A percentile compares a stretch with the other conserved stretches of the same genome.
Evolutionary conservation across 2,888 invertebrate genomes (phyloP).

Genomic region (Oligia strigilis): DNA sequence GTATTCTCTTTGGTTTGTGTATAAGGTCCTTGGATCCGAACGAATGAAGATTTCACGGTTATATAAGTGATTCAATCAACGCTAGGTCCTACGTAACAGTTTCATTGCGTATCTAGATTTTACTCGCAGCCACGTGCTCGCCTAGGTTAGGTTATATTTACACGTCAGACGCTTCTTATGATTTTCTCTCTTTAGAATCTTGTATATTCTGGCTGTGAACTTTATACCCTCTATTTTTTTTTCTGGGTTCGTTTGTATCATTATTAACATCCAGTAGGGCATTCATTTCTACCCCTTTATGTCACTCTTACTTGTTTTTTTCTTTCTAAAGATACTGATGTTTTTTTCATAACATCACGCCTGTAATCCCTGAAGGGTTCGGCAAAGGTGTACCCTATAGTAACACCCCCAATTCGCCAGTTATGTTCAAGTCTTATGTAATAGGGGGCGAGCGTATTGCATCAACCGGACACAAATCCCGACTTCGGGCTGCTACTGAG

Average conservation of each 20-base stretch:
- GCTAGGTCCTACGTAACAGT: not conserved
- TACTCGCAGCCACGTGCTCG: conserved; percentile 15
- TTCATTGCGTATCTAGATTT: conserved; percentile 15
- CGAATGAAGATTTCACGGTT: not conserved
- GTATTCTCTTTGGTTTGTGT: too few relatives aligned
- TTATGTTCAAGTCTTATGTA: not conserved
- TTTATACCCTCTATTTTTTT: not conserved
- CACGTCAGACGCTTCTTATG: not conserved
- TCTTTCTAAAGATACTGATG: not conserved
- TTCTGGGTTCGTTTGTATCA: not conserved
- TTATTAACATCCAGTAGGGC: not conserved
- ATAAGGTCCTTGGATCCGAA: not conserved
- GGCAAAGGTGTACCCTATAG: not conserved
- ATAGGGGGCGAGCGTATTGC: not conserved
- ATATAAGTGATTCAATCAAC: not conserved
- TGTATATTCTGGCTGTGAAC: not conserved
- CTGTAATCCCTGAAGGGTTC: not conserved
- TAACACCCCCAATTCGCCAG: not conserved
- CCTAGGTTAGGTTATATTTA: conserved; percentile 24
- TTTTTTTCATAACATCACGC: not conserved
- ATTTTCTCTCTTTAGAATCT: not conserved
- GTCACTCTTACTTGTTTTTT: not conserved
- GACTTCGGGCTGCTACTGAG: not conserved
- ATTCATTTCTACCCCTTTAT: not conserved
- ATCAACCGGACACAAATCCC: not conserved